Conservation (phyloP, 2,113 vertebrate species). For the Melanerpes formicivorus region DNA sequence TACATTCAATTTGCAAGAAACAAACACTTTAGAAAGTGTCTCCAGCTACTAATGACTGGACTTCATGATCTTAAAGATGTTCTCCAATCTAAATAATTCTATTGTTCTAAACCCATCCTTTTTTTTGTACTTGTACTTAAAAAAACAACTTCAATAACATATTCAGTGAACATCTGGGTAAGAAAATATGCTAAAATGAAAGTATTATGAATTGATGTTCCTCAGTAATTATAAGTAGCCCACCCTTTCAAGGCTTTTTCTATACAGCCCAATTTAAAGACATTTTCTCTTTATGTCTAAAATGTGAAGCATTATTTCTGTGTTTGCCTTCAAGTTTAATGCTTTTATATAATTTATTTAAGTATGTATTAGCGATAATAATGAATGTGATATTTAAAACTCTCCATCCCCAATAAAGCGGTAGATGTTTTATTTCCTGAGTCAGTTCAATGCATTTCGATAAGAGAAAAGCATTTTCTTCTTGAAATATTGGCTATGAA, state of each 20-base stretch:
- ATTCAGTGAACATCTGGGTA: not conserved
- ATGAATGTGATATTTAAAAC: conserved; percentile 63
- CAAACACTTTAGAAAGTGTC: not conserved
- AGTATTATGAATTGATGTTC: conserved; percentile 4
- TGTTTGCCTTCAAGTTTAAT: conserved; percentile 65
- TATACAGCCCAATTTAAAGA: conserved; percentile 45
- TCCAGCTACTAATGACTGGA: not conserved
- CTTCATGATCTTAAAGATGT: not conserved
- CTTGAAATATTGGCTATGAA: conserved; percentile 57
- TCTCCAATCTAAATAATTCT: not conserved
- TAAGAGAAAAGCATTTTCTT: not conserved
- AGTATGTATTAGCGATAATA: conserved; percentile 44
- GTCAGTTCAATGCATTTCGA: conserved; percentile 52
- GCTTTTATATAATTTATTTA: conserved; percentile 62
- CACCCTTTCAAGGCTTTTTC: conserved; percentile 36
- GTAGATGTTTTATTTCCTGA: conserved; percentile 69
- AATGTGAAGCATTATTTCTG: conserved; percentile 58
- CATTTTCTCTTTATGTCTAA: conserved; percentile 50
- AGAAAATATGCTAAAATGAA: not conserved
- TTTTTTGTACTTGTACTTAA: not conserved
- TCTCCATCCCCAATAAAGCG: conserved; percentile 64
- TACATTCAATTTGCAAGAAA: not conserved
- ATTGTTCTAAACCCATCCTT: not conserved
- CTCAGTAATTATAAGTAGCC: conserved; percentile 31
- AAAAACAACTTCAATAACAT: not conserved